These are phyloP conservation scores for Melanerpes aurifrons DNA, from an alignment of 2,113 vertebrate genomes.

Conservation along the genomic window DNA sequence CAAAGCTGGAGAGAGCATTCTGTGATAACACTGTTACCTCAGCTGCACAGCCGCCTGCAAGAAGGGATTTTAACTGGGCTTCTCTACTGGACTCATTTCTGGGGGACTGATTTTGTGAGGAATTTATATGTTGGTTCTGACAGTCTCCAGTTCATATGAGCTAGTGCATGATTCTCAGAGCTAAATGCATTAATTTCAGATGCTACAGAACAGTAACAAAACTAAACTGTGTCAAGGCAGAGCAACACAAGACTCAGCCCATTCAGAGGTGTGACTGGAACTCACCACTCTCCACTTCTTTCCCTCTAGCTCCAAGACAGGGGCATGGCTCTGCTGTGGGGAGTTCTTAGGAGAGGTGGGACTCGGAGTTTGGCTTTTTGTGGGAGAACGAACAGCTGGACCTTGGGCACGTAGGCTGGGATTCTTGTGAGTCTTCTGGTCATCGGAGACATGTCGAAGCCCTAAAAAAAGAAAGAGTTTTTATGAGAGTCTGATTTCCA, in stretches of 20 bases:
- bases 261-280: slow-evolving; percentile 3
- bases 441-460: slow-evolving; percentile 90
- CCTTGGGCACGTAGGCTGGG: slow-evolving; percentile 82
- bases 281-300: slow-evolving; percentile 98
- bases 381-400: slow-evolving; percentile 68
- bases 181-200: neutral
- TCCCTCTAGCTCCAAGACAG: slow-evolving; percentile 91
- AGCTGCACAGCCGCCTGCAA: neutral
- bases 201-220: neutral
- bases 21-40: neutral
- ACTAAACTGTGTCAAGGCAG: neutral
- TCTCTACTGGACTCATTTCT: neutral
- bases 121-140: neutral
- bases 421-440: slow-evolving; percentile 94
- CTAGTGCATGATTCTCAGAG: neutral
- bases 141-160: neutral
- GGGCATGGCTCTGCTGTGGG: slow-evolving; percentile 76
- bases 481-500: neutral
- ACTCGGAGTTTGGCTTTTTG: slow-evolving; percentile 74
- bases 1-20: neutral
- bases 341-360: slow-evolving; percentile 62
- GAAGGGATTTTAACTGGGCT: neutral
- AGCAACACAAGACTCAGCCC: neutral
- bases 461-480: slow-evolving; percentile 66
- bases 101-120: neutral